phyloP scores from a whole-genome alignment of 2,888 invertebrate species.

The Mechanitis mazaeus region DNA sequence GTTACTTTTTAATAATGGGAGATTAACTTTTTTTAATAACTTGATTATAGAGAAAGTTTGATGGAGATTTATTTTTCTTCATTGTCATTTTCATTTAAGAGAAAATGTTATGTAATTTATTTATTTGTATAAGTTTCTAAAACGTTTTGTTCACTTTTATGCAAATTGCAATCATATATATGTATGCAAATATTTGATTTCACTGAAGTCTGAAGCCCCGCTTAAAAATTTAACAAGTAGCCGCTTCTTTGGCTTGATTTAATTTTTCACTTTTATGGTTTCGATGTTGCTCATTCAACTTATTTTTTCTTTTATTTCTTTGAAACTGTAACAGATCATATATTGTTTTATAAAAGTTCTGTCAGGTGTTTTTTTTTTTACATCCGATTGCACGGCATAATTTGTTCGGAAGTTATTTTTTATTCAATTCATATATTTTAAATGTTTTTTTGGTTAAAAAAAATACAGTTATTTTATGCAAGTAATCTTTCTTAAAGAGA shows the following conservation, averaged over 20 bases:
- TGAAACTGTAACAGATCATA: no score
- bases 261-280: background rate
- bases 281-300: background rate
- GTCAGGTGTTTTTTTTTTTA: no score
- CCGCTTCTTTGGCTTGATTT: conserved; percentile 3
- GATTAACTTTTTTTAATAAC: conserved; percentile 29
- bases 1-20: conserved; percentile 3
- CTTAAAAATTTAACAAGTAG: background rate
- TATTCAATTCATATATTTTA: no score
- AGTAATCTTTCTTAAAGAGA: no score
- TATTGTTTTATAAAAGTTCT: no score
- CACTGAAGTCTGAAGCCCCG: conserved; percentile 2
- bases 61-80: conserved; percentile 40
- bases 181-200: no score
- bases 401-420: no score
- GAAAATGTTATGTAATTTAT: conserved; percentile 39
- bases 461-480: no score
- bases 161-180: no score
- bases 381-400: no score
- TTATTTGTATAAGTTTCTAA: conserved; percentile 11
- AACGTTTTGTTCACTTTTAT: conserved; percentile 2
- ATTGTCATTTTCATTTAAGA: conserved; percentile 30
- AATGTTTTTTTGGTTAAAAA: no score
- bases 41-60: conserved; percentile 54
- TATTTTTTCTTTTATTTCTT: background rate